Base-by-base conservation (phyloP, 2,113 vertebrate species). In the Grammomys dolichurus region DNA sequence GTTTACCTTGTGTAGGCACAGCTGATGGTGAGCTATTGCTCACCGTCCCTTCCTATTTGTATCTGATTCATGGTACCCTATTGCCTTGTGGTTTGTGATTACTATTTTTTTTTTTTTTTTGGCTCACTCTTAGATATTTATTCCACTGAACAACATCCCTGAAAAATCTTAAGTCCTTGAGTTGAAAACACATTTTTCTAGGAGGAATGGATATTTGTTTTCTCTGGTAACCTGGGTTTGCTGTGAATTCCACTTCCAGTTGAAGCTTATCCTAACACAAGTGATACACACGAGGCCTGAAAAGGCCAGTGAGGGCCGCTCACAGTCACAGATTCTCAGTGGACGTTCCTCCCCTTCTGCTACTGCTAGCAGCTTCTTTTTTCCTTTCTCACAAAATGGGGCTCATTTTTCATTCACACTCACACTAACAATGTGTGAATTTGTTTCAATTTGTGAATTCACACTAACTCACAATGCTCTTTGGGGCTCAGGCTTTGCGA, bases 121-220 rank as follows among this genome's bases (percentile, higher is more conserved):
- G 13, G 81, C 31, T 36, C 40, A 8, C 36, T 70, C 17, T 19
- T 76, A 76, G 26, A n/a, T 96, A 24, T 48, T 91, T 84, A 78
- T 75, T 95, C 24, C 94, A 84, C 33, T 91, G 54, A 51, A 67
- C 75, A 88, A 16, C 48, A 73, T 56, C 84, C 75, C 40, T 92
- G 14, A 51, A 87, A 93, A 93, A 67, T 73, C 43, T 89, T 87
- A n/a, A 77, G 43, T 31, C 12, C 17, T 31, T 87, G 14, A 72
- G 26, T 46, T 93, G 58, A 85, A 92, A 97, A 80, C 43, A 87
- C 65, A 84, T 78, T 88, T 70, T 46, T 88, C 56, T 48, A 90
- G 54, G 89, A 43, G 63, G 51, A 31, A 94, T 12, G 33, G 58
- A 20, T 70, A 81, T 80, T 92, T 89, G 46, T 67, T 86, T 77